Conservation (phyloP, 2,888 invertebrate genomes). For the Cheilosia soror region DNA sequence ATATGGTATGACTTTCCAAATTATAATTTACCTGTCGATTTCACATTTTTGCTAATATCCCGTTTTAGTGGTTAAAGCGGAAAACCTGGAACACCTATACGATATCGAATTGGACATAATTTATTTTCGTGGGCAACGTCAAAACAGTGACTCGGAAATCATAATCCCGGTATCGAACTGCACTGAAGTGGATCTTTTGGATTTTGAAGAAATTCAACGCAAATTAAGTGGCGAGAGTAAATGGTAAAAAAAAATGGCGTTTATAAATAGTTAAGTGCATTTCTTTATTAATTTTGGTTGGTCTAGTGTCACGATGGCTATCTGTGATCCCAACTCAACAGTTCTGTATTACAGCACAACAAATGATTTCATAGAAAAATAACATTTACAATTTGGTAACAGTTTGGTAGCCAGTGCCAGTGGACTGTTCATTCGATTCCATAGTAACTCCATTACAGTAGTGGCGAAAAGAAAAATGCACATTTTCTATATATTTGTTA, state of each 20-base stretch:
- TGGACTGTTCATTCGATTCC: neutral
- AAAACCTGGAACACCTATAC: constrained; percentile 76
- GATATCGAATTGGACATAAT: constrained; percentile 75
- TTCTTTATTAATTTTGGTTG: neutral
- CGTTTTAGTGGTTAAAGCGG: constrained; percentile 29
- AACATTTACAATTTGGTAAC: constrained; percentile 4
- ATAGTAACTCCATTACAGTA: constrained; percentile 3
- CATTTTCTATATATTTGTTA: constrained; percentile 10
- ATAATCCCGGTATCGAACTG: constrained; percentile 77
- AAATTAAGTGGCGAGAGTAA: constrained; percentile 54
- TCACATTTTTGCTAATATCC: neutral
- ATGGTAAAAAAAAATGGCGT: constrained; percentile 23
- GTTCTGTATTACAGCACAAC: constrained; percentile 84
- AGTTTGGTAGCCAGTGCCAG: constrained; percentile 20
- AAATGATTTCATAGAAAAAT: constrained; percentile 77
- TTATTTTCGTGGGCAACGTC: constrained; percentile 76
- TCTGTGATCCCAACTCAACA: constrained; percentile 84
- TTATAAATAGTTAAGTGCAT: neutral
- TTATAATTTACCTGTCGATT: neutral
- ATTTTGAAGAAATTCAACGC: constrained; percentile 76
- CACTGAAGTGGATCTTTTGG: constrained; percentile 77
- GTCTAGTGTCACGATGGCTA: constrained; percentile 79
- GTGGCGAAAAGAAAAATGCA: constrained; percentile 2
- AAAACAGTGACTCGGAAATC: constrained; percentile 46
- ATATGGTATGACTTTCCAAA: constrained; percentile 83